phyloP scores from a whole-genome alignment of 2,888 invertebrate species.

The Eumacrocentrus americanus region DNA sequence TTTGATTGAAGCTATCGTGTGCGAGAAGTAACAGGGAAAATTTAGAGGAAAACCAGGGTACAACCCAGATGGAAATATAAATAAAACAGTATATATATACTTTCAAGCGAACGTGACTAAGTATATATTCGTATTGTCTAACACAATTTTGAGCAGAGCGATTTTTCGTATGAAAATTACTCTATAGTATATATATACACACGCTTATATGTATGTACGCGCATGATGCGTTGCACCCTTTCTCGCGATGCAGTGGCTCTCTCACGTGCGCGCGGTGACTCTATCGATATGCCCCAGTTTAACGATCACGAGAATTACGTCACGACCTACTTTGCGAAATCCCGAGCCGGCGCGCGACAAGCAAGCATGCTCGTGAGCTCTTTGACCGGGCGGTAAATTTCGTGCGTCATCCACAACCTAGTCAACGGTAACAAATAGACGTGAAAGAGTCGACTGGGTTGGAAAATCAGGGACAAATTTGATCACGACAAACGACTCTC shows the following conservation, averaged over 20 bases:
- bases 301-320: slow-evolving; percentile 37
- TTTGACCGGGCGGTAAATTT: slow-evolving; percentile 9
- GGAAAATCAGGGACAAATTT: not conserved
- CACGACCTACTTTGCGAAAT: slow-evolving; percentile 35
- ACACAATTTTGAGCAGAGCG: no score
- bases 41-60: not conserved
- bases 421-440: not conserved
- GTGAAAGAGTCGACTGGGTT: not conserved
- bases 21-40: not conserved
- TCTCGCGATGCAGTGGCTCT: not conserved
- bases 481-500: not conserved
- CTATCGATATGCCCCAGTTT: slow-evolving; percentile 36
- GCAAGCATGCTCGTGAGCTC: slow-evolving; percentile 13
- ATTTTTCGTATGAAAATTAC: not conserved
- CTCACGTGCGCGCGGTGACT: slow-evolving; percentile 20
- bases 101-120: not conserved
- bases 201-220: not conserved
- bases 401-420: slow-evolving; percentile 16
- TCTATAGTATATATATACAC: not conserved
- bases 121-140: not conserved
- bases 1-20: not conserved
- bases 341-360: slow-evolving; percentile 22
- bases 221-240: not conserved
- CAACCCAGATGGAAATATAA: not conserved
- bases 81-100: not conserved